Conservation (phyloP, 2,888 invertebrate species). For the Dicyrtoma fusca region DNA sequence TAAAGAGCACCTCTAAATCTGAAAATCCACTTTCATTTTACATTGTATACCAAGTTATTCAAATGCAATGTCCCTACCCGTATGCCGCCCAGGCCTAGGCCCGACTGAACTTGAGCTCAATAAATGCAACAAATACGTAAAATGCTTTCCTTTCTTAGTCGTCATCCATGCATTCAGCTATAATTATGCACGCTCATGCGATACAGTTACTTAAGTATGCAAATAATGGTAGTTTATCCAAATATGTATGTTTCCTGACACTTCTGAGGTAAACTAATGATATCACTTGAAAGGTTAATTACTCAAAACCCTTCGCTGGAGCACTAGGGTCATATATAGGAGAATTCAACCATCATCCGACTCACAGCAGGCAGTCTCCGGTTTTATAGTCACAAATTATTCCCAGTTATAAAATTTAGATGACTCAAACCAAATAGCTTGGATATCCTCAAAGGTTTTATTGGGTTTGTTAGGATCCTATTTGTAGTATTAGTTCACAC, state of each 20-base stretch:
- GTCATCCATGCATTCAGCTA: slow-evolving; percentile 9
- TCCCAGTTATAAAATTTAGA: too few relatives aligned
- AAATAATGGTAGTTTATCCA: too few relatives aligned
- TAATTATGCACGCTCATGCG: slow-evolving; percentile 9
- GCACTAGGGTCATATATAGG: too few relatives aligned
- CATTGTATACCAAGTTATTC: slow-evolving; percentile 6
- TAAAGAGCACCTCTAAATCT: slow-evolving; percentile 17
- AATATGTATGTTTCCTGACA: slow-evolving; percentile 2
- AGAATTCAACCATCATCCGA: too few relatives aligned
- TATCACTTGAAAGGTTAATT: slow-evolving; percentile 19
- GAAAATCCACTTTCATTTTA: slow-evolving; percentile 18
- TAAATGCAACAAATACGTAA: slow-evolving; percentile 19
- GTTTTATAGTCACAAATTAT: neutral
- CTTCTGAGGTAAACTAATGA: slow-evolving; percentile 1
- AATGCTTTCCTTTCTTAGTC: slow-evolving; percentile 4
- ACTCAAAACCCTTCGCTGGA: slow-evolving; percentile 2
- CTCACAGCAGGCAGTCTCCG: neutral
- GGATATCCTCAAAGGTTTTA: too few relatives aligned
- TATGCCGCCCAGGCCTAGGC: neutral
- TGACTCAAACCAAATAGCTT: too few relatives aligned
- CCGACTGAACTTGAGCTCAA: neutral
- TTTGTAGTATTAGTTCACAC: too few relatives aligned
- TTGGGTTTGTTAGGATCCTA: too few relatives aligned
- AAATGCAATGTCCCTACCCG: neutral
- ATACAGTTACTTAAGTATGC: neutral